Percentiles rank a stretch among this genome's conserved stretches.
phyloP scores from a whole-genome alignment of 37 sponge, comb jelly and placozoan genomes.

The Diacarnus erythraeanus region DNA sequence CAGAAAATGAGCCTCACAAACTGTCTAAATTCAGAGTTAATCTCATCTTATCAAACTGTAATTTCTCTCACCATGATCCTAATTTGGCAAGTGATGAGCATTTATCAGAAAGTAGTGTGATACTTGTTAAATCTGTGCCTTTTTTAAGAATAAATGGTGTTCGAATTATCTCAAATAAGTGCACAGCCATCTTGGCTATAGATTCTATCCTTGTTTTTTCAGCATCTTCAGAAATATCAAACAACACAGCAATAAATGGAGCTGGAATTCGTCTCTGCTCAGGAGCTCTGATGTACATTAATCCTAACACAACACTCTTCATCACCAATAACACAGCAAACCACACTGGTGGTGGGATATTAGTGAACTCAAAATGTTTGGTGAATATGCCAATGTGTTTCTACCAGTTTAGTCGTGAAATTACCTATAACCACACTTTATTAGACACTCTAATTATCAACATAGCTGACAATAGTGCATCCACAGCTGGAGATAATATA shows the following conservation, averaged over 20 bases:
- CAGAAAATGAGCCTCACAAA: background rate
- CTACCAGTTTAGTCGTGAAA: constrained; percentile 2
- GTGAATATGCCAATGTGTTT: constrained; percentile 26
- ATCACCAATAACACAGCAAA: constrained; percentile 8
- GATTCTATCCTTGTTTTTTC: background rate
- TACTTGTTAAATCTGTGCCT: background rate
- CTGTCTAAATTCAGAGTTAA: background rate
- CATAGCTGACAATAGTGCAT: constrained; percentile 13
- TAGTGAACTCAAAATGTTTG: constrained; percentile 4
- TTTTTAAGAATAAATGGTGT: background rate
- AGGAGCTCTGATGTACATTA: constrained; percentile 2
- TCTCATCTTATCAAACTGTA: background rate
- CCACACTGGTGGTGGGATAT: constrained; percentile 25
- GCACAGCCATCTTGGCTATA: background rate
- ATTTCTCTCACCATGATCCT: background rate
- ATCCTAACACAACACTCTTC: background rate
- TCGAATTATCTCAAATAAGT: background rate
- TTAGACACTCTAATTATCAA: constrained; percentile 2
- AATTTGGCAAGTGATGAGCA: background rate
- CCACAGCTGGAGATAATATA: constrained; percentile 16
- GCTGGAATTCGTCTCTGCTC: constrained; percentile 22
- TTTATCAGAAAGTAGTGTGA: background rate
- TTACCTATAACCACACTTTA: background rate
- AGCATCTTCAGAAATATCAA: background rate
- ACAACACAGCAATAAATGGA: constrained; percentile 16